Evolutionary conservation across 2,888 invertebrate genomes (phyloP).

Genomic region (Epirrhoe tristata): DNA sequence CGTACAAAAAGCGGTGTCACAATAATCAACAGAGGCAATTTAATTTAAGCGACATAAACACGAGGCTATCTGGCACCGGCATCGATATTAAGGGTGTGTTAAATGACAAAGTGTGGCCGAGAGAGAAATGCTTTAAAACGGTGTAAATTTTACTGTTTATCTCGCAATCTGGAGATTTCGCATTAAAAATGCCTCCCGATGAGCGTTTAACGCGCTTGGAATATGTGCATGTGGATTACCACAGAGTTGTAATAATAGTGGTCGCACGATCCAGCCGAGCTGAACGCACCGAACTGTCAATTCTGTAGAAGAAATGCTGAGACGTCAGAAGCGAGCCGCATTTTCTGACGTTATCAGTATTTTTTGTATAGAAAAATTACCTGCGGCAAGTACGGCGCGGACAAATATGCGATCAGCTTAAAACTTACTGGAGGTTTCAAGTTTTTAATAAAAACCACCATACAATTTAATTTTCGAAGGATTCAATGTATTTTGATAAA

Average conservation of each 20-base stretch:
- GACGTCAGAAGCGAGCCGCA: no score
- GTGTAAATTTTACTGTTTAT: conserved; percentile 78
- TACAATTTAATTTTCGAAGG: no score
- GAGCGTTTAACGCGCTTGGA: conserved; percentile 62
- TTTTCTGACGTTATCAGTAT: no score
- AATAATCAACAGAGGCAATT: conserved; percentile 80
- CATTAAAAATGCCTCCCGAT: conserved; percentile 69
- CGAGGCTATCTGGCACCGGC: conserved; percentile 75
- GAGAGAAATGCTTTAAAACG: conserved; percentile 77
- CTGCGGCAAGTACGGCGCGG: no score
- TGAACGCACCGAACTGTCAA: no score
- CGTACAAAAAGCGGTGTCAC: conserved; percentile 75
- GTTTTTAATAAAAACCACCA: no score
- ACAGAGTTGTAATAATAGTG: conserved; percentile 7
- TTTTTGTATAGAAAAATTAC: no score
- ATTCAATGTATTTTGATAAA: no score
- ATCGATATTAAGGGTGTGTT: conserved; percentile 82
- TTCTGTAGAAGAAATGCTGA: no score
- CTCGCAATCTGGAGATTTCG: conserved; percentile 68
- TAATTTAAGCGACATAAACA: conserved; percentile 83
- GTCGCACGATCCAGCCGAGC: no score
- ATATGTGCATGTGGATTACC: conserved; percentile 18
- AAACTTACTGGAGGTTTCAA: no score
- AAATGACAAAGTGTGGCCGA: conserved; percentile 80
- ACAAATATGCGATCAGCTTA: no score